phyloP scores from a whole-genome alignment of 2,113 vertebrate genomes.

The Hucho hucho region DNA sequence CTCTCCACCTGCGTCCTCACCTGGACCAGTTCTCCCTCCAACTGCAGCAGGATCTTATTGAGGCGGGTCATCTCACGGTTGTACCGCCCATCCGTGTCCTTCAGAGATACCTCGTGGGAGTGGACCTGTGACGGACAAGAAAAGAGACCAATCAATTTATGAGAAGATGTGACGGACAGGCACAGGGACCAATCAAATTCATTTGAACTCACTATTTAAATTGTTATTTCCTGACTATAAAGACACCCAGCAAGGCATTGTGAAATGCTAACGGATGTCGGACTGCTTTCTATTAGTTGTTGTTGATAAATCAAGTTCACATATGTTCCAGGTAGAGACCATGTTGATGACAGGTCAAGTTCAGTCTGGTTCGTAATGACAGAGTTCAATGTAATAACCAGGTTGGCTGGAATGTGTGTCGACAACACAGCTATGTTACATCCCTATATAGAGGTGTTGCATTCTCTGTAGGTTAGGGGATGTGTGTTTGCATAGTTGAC shows the following conservation, averaged over 20 bases:
- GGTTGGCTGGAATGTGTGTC: slow-evolving; percentile 24
- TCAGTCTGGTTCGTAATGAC: slow-evolving; percentile 1
- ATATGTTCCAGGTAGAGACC: slow-evolving; percentile 20
- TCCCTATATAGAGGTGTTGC: too few species aligned
- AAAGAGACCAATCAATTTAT: too few species aligned
- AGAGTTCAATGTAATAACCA: slow-evolving; percentile 33
- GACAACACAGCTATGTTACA: background rate
- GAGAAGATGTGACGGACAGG: background rate
- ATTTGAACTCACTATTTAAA: too few species aligned
- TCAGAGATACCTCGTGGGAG: slow-evolving; percentile 63
- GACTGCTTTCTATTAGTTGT: background rate
- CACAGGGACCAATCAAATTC: too few species aligned
- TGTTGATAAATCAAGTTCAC: background rate
- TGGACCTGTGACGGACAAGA: slow-evolving; percentile 53
- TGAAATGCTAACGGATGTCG: too few species aligned
- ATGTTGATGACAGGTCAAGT: background rate
- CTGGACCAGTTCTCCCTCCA: slow-evolving; percentile 66
- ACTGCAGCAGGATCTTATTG: slow-evolving; percentile 41
- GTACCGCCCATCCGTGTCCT: slow-evolving; percentile 47
- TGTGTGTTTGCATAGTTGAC: too few species aligned
- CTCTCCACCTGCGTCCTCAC: slow-evolving; percentile 61
- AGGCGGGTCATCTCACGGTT: slow-evolving; percentile 33
- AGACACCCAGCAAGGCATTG: too few species aligned
- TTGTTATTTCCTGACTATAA: too few species aligned
- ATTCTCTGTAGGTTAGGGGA: too few species aligned